A percentile compares a stretch with the other conserved stretches of the same genome.
phyloP scores from a whole-genome alignment of 2,113 vertebrate genomes.

The human (Homo sapiens) region DNA sequence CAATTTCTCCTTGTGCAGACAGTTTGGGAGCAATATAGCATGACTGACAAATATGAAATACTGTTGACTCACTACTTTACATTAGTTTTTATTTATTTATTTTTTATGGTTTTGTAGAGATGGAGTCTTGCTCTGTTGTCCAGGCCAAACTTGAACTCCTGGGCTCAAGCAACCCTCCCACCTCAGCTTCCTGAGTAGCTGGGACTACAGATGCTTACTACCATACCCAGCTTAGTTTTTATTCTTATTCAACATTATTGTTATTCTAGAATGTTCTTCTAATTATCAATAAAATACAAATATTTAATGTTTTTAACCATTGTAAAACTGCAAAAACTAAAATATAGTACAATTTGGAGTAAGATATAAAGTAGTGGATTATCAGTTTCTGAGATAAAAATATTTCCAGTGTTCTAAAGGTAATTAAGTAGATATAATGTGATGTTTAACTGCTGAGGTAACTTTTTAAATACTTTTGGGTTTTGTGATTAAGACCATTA shows the following conservation, averaged over 20 bases:
- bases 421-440: conserved; percentile 16
- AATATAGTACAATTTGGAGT: conserved; percentile 33
- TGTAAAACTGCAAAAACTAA: conserved; percentile 32
- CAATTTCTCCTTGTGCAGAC: conserved; percentile 36
- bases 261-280: background rate
- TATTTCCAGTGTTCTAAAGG: background rate
- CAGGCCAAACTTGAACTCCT: background rate
- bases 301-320: conserved; percentile 36
- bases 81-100: conserved; percentile 28
- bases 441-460: background rate
- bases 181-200: background rate
- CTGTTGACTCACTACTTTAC: background rate
- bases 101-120: background rate
- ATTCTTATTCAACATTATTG: conserved; percentile 14
- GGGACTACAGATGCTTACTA: background rate
- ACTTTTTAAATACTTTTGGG: background rate
- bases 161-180: background rate
- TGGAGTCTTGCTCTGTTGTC: background rate
- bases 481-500: background rate
- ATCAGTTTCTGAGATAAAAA: background rate
- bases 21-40: background rate
- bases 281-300: conserved; percentile 10
- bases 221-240: background rate
- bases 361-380: background rate
- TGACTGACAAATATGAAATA: conserved; percentile 25